phyloP scores from a whole-genome alignment of 1,140 invertebrate genomes.

The Reticulitermes speratus region DNA sequence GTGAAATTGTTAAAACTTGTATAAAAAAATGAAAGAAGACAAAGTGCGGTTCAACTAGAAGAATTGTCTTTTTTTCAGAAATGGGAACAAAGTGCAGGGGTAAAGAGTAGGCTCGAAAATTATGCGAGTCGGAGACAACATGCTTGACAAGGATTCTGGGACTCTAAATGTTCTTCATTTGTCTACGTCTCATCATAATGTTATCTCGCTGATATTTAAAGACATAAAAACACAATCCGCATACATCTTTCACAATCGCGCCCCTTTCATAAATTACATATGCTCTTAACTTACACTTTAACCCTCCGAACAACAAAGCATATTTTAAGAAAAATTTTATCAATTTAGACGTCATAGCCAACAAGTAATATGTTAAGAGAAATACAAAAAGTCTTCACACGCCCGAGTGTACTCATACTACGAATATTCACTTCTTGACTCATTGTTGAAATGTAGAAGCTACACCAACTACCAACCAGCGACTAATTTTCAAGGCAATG shows the following conservation, averaged over 20 bases:
- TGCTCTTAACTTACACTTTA: too few relatives aligned
- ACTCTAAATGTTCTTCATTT: neutral
- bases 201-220: neutral
- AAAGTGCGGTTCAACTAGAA: neutral
- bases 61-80: neutral
- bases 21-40: neutral
- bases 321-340: too few relatives aligned
- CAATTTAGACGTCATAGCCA: too few relatives aligned
- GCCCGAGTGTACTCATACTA: too few relatives aligned
- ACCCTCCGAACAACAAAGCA: too few relatives aligned
- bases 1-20: neutral
- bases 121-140: neutral
- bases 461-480: too few relatives aligned
- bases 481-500: too few relatives aligned
- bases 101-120: neutral
- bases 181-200: slow-evolving; percentile 3
- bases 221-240: neutral
- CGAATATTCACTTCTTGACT: too few relatives aligned
- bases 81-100: neutral
- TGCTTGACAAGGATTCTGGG: neutral
- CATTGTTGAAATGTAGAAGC: too few relatives aligned
- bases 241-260: neutral
- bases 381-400: too few relatives aligned
- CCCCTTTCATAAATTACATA: neutral
- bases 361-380: too few relatives aligned